Evolutionary conservation across 2,888 invertebrate genomes (phyloP).

Genomic region (Lasioglossum oenotherae): DNA sequence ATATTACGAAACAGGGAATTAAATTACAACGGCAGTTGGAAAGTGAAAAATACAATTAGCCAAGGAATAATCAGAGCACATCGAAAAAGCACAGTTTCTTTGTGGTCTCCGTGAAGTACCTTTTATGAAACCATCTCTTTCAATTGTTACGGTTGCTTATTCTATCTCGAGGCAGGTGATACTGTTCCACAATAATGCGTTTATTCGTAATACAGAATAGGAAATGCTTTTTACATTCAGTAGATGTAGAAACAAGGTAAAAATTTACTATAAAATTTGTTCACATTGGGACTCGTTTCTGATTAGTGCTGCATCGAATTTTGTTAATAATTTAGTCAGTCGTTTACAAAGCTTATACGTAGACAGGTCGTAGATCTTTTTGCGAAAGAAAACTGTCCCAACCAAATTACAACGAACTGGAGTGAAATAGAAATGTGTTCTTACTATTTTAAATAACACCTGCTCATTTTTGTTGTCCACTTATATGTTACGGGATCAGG

Average conservation of each 20-base stretch:
- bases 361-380: no score
- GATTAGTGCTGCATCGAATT: not conserved
- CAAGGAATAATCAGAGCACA: not conserved
- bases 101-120: not conserved
- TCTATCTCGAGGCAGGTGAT: not conserved
- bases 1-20: not conserved
- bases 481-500: no score
- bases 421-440: no score
- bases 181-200: not conserved
- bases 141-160: not conserved
- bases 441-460: no score
- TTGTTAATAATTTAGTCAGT: not conserved
- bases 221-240: not conserved
- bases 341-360: not conserved
- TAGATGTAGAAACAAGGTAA: not conserved
- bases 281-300: not conserved
- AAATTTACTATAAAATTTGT: not conserved
- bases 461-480: no score
- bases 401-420: no score
- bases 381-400: no score
- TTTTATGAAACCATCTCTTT: constrained; percentile 3
- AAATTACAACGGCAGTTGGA: not conserved
- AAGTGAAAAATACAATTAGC: not conserved
- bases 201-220: not conserved
- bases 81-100: not conserved